Evolutionary conservation across 2,888 invertebrate species (phyloP), one percentile per base, ranked within the genome.

Genomic region (Galeruca laticollis): DNA sequence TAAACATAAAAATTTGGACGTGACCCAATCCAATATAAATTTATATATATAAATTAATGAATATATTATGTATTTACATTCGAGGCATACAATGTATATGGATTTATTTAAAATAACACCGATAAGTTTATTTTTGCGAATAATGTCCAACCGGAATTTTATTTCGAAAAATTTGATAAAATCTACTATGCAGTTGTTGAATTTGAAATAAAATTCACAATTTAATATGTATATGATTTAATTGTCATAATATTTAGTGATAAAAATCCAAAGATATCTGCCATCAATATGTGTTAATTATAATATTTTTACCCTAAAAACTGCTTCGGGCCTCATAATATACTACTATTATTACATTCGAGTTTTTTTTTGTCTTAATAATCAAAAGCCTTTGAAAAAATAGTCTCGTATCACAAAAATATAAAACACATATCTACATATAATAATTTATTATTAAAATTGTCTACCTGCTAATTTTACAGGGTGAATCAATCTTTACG

Each of bases 141-240:
- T n/a, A 26, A 26, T 26, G 26, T 5, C 26, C 26, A 6, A 26
- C 26, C 3, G 6, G 6, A 26, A 3, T 5, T 26, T 26, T 26
- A 26, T 26, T 26, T 26, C 4, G 26, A 6, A 26, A 26, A 26
- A 26, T 26, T 40, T n/a, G 15, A 6, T 47, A 47, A 2, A 8
- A 15, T 15, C n/a, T n/a, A n/a, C 10, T 15, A 18, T 9, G 9
- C 47, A 40, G 5, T 40, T n/a, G 11, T n/a, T n/a, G n/a, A 37
- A n/a, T n/a, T 15, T 18, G 47, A 73, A 71, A 73, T 76, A 73
- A 74, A 70, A 71, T 76, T 74, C 72, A 61, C 67, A 72, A 79
- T 80, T 81, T 82, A 82, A 83, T 83, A 83, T 82, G 80, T 82
- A 84, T 84, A 84, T 84, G 79, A 81, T 85, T 84, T 82, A 84